Conservation (phyloP, 2,797 vertebrate genomes). For the Lepilemur septentrionalis region DNA sequence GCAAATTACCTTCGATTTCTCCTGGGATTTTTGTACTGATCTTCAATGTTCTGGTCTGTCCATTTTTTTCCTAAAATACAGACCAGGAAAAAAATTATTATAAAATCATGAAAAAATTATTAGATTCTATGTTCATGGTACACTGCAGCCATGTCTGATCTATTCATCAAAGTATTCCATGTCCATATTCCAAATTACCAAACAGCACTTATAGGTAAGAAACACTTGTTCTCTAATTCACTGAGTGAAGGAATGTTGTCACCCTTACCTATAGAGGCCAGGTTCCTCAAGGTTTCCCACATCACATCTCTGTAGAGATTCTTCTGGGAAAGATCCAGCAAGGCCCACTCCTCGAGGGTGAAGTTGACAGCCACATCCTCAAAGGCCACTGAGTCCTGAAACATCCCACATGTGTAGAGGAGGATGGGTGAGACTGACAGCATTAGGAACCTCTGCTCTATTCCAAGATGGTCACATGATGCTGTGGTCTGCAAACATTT, state of each 20-base stretch:
- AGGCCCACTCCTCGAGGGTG: neutral
- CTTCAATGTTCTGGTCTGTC: neutral
- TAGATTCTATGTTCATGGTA: neutral
- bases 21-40: neutral
- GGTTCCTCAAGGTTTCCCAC: neutral
- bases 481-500: neutral
- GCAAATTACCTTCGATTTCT: neutral
- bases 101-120: neutral
- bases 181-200: neutral
- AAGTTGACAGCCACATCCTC: neutral
- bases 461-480: neutral
- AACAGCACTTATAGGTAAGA: neutral
- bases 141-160: neutral
- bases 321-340: neutral
- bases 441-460: neutral
- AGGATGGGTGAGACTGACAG: neutral
- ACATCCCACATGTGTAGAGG: neutral
- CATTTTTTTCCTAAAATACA: neutral
- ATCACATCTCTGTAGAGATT: neutral
- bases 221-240: neutral
- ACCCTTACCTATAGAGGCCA: neutral
- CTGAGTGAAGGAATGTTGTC: neutral
- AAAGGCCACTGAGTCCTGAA: neutral
- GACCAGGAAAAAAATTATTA: neutral
- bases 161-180: neutral